Evolutionary conservation across 2,797 vertebrate genomes (phyloP).

Genomic region (Falco biarmicus): DNA sequence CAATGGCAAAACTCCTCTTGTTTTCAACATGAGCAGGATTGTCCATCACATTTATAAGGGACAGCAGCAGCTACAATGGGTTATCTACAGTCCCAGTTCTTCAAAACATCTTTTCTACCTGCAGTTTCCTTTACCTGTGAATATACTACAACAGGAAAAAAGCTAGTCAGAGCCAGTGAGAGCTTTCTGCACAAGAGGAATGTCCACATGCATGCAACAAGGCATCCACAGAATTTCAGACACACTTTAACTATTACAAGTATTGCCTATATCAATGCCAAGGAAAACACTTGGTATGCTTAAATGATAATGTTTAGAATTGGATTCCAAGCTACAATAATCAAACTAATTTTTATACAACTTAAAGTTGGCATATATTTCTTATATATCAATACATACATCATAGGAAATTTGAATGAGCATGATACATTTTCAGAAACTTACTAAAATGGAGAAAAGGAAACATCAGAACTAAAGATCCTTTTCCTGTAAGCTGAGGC

Average conservation of each 20-base stretch:
- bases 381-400: background rate
- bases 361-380: background rate
- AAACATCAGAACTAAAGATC: background rate
- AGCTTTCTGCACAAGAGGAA: background rate
- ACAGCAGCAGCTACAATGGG: background rate
- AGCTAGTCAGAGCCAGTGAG: background rate
- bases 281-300: background rate
- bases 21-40: background rate
- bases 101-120: background rate
- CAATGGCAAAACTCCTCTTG: background rate
- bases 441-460: background rate
- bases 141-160: background rate
- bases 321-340: background rate
- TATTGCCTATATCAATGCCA: background rate
- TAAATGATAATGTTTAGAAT: background rate
- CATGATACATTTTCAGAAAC: background rate
- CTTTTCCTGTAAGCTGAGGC: background rate
- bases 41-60: background rate
- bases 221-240: background rate
- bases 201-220: background rate
- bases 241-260: background rate
- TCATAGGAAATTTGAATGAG: background rate
- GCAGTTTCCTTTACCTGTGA: background rate
- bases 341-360: background rate
- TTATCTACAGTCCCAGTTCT: background rate